Evolutionary conservation across 2,113 vertebrate genomes (phyloP).

Genomic region (Progne subis): DNA sequence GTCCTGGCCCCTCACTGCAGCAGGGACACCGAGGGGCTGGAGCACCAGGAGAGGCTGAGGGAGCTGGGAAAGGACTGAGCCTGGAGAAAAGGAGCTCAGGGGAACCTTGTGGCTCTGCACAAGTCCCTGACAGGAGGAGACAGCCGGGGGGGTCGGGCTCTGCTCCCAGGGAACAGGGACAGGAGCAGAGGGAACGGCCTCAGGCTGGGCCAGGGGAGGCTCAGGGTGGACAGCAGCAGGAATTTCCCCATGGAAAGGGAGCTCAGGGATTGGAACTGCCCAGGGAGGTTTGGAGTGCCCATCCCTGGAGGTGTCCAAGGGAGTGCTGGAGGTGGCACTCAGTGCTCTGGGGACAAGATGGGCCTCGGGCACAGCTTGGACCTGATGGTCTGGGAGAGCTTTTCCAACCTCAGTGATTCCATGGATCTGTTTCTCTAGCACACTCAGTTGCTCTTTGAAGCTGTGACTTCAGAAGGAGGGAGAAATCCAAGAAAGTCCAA

Average conservation of each 20-base stretch:
- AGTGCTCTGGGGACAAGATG: neutral
- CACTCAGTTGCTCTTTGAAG: neutral
- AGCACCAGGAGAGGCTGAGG: neutral
- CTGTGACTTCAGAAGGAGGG: neutral
- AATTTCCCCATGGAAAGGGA: neutral
- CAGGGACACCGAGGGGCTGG: neutral
- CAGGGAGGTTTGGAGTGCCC: neutral
- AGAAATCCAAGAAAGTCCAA: neutral
- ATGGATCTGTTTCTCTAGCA: neutral
- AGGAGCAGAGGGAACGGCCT: neutral
- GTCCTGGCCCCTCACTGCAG: neutral
- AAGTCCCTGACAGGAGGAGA: neutral
- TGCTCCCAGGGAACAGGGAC: neutral
- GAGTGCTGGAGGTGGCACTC: neutral
- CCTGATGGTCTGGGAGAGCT: accelerated
- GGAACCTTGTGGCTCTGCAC: neutral
- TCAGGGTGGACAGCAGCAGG: neutral
- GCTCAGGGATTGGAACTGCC: neutral
- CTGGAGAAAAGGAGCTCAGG: neutral
- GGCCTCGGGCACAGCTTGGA: accelerated
- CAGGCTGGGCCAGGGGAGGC: neutral
- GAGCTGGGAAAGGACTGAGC: neutral
- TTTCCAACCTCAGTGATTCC: neutral
- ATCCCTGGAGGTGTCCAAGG: neutral
- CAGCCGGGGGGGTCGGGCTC: neutral